Evolutionary conservation across 2,797 vertebrate species (phyloP).

Genomic region (Hephaestus fuliginosus): DNA sequence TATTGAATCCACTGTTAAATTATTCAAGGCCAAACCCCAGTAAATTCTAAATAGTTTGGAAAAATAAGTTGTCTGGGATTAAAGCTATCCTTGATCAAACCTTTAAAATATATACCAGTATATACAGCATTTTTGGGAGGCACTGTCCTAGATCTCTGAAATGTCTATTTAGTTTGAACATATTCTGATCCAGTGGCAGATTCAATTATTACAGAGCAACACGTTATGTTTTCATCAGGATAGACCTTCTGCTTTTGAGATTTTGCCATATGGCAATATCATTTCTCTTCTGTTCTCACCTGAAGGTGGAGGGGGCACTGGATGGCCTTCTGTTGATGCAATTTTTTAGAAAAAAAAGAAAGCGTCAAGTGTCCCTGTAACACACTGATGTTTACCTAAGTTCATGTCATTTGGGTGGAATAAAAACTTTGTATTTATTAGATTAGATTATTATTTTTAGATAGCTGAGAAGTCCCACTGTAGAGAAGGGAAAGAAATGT

Average conservation of each 20-base stretch:
- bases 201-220: background rate
- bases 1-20: background rate
- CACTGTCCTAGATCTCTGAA: background rate
- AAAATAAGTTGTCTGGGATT: background rate
- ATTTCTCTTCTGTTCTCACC: background rate
- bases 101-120: background rate
- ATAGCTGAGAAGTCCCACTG: too few species aligned
- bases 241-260: slow-evolving; percentile 2
- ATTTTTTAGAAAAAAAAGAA: too few species aligned
- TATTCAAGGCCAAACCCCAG: background rate
- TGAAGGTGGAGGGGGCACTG: background rate
- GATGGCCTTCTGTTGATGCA: background rate
- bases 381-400: too few species aligned
- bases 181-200: background rate
- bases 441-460: background rate
- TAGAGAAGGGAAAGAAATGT: background rate
- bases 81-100: too few species aligned
- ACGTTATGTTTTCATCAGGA: background rate
- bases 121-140: background rate
- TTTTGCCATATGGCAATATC: slow-evolving; percentile 28
- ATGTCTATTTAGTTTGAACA: background rate
- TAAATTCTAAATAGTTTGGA: background rate
- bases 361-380: too few species aligned
- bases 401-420: background rate
- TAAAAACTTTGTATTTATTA: background rate